phyloP scores from a whole-genome alignment of 2,888 invertebrate species.

The Conistra vaccinii region DNA sequence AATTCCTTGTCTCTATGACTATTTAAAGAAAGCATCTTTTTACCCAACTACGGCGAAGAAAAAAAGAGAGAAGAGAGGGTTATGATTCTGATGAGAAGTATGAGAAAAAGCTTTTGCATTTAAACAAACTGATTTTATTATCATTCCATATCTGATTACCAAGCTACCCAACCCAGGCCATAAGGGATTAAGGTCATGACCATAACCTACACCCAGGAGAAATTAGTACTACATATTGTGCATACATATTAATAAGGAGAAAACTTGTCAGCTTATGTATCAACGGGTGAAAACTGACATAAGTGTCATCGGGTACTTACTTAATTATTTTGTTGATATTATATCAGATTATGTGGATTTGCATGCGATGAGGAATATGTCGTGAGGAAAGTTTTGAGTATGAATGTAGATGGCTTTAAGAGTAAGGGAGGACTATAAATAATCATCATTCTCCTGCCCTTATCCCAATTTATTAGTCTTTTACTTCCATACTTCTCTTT shows the following conservation, averaged over 20 bases:
- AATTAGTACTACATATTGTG: neutral
- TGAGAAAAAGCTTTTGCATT: neutral
- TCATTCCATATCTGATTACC: neutral
- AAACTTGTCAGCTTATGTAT: neutral
- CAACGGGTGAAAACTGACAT: neutral
- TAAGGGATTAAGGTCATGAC: neutral
- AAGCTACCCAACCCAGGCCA: too few relatives aligned
- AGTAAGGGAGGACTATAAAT: too few relatives aligned
- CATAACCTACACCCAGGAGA: slow-evolving; percentile 15
- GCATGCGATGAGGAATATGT: too few relatives aligned
- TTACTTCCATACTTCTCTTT: too few relatives aligned
- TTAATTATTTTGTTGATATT: neutral
- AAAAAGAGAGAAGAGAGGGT: too few relatives aligned
- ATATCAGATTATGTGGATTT: too few relatives aligned
- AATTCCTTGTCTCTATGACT: neutral
- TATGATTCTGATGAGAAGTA: too few relatives aligned
- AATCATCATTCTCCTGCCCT: too few relatives aligned
- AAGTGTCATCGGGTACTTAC: neutral
- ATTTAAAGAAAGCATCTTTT: neutral
- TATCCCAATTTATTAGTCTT: too few relatives aligned
- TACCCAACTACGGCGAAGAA: too few relatives aligned
- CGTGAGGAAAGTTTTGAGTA: too few relatives aligned
- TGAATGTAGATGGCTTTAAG: too few relatives aligned
- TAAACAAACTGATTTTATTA: neutral
- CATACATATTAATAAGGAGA: slow-evolving; percentile 26